Evolutionary conservation across 2,113 vertebrate species (phyloP).

Genomic region (Cromileptes altivelis): DNA sequence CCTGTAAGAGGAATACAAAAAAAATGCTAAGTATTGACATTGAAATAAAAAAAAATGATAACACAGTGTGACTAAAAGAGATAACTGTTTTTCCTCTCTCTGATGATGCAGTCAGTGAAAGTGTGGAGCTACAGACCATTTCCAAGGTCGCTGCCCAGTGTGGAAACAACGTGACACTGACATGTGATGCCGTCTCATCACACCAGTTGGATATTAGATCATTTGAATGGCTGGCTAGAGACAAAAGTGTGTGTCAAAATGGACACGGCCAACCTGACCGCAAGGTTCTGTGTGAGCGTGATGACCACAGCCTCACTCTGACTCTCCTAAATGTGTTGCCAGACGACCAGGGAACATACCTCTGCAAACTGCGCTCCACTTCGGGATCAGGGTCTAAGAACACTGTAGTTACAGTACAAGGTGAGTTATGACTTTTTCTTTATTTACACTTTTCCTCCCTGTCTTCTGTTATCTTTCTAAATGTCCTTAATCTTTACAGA

Average conservation of each 20-base stretch:
- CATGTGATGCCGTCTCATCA: conserved; percentile 18
- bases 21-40: neutral
- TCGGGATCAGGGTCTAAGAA: rapidly evolving
- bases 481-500: conserved; percentile 38
- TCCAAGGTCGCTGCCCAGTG: neutral
- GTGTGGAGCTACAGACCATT: neutral
- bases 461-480: neutral
- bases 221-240: conserved; percentile 15
- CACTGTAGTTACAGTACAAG: conserved; percentile 24
- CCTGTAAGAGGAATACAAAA: too few species aligned
- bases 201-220: rapidly evolving
- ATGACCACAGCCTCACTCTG: neutral
- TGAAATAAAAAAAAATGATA: neutral
- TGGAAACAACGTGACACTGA: conserved; percentile 55
- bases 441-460: neutral
- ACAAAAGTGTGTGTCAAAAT: neutral
- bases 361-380: conserved; percentile 54
- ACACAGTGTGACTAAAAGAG: neutral
- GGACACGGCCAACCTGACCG: rapidly evolving
- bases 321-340: conserved; percentile 57
- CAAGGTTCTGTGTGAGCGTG: rapidly evolving
- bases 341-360: conserved; percentile 36
- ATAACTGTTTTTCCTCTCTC: neutral
- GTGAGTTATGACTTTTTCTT: conserved; percentile 24
- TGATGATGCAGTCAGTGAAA: conserved; percentile 7